phyloP scores from a whole-genome alignment of 2,113 vertebrate species.

The Mesitornis unicolor region DNA sequence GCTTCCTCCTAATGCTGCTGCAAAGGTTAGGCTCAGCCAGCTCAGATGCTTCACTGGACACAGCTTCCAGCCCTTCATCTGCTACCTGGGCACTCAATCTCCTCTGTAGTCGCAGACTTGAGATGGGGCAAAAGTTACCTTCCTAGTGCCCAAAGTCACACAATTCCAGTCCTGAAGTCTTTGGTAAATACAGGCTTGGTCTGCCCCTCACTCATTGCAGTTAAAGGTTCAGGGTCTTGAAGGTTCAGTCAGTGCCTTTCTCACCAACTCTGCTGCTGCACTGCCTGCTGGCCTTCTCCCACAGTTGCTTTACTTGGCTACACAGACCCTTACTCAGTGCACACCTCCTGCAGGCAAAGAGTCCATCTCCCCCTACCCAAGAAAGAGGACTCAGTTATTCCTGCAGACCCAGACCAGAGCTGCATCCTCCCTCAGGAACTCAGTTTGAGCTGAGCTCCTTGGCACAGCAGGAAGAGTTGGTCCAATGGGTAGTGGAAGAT shows the following conservation, averaged over 20 bases:
- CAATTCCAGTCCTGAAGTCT: neutral
- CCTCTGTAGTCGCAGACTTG: neutral
- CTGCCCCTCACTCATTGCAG: neutral
- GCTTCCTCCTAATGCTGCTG: neutral
- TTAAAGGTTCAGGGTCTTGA: neutral
- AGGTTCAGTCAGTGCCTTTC: neutral
- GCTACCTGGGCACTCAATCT: neutral
- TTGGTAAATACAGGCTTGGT: neutral
- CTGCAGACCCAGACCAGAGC: neutral
- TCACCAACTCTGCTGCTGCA: neutral
- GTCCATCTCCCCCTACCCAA: fast-evolving
- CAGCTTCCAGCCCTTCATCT: neutral
- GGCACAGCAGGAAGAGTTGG: neutral
- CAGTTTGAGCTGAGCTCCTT: neutral
- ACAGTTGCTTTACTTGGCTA: neutral
- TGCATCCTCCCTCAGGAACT: neutral
- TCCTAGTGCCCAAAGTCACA: neutral
- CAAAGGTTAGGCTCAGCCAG: neutral
- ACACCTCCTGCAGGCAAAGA: neutral
- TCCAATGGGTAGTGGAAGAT: neutral
- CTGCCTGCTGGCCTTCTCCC: neutral
- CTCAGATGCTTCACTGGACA: neutral
- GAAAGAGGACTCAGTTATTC: neutral
- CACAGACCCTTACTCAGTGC: neutral
- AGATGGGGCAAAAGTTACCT: neutral